Evolutionary conservation across 64 coral and sea anemone species (phyloP), one percentile per base, ranked within the genome.

Genomic region (Acropora yongei): DNA sequence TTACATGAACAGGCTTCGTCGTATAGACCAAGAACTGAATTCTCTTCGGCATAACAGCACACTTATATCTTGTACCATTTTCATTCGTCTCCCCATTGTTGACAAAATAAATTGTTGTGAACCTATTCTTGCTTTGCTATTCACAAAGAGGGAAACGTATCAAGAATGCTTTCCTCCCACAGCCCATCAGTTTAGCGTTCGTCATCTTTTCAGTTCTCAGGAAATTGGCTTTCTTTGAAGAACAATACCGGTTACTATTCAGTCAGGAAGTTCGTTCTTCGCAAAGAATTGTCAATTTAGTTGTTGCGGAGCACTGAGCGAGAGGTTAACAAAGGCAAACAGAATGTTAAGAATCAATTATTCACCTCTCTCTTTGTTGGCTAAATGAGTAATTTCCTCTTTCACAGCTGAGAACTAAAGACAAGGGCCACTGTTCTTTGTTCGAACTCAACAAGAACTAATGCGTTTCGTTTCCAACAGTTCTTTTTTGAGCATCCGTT

Each of bases 151-250:
- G 18, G 41, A 85, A 48, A 85, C 14, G 5, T 61, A 49, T 39
- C 49, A 18, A 20, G 8, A 85, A 49, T 43, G 9, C 12, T n/a
- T 47, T 18, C 17, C 82, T 45, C 63, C 43, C 44, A 49, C 45
- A 72, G 0, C 16, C 0, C 43, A 49, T 39, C 44, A 41, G 17
- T 1, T 71, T 85, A 9, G 19, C 81, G 61, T 68, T 40, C 42
- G 61, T 68, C 16, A 14, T 47, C 39, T 13, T 69, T 43, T 17
- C 11, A 85, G 40, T 47, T 42, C 65, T 71, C 45, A 85, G 63
- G 82, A 85, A 85, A 85, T 85, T 85, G 82, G 49, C 82, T 71
- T 85, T 85, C 65, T 49, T 71, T 49, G 17, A 17, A 68, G 30
- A 85, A 71, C 44, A 85, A 85, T 85, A 8, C 19, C 6, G 65